These are phyloP conservation scores for Eurystomus glaucurus DNA, from an alignment of 2,797 vertebrate species.

Conservation along the genomic window DNA sequence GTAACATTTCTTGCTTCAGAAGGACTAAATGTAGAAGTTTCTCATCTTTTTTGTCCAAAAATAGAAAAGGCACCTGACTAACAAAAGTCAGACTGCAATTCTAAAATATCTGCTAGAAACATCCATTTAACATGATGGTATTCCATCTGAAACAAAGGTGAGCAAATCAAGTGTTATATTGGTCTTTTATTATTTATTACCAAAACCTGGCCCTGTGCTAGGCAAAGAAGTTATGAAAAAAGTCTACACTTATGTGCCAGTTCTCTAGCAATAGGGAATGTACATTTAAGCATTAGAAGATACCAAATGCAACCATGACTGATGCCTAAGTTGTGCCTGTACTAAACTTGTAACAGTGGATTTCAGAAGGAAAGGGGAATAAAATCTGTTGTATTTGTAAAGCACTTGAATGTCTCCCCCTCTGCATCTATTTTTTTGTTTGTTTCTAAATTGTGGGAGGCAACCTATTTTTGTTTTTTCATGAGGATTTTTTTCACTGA, in stretches of 20 bases:
- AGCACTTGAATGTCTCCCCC: background rate
- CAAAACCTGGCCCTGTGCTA: background rate
- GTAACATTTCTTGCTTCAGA: background rate
- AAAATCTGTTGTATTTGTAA: background rate
- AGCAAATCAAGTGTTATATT: background rate
- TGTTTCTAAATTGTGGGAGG: background rate
- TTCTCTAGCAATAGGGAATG: background rate
- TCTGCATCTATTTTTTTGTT: background rate
- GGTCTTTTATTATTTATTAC: background rate
- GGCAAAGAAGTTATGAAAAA: background rate
- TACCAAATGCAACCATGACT: background rate
- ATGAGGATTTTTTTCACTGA: background rate
- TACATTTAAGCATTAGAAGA: background rate
- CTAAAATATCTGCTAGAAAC: background rate
- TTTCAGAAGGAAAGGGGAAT: background rate
- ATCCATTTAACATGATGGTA: background rate
- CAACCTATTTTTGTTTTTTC: background rate
- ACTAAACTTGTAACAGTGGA: background rate
- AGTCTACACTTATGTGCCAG: background rate
- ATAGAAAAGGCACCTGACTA: background rate
- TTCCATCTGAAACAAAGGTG: background rate
- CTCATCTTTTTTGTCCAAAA: background rate
- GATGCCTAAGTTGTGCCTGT: background rate
- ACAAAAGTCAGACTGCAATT: background rate
- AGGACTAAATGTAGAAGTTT: background rate